Evolutionary conservation across 1,140 invertebrate species (phyloP), one percentile per base, ranked within the genome.

Genomic region (Subanguina moxae): DNA sequence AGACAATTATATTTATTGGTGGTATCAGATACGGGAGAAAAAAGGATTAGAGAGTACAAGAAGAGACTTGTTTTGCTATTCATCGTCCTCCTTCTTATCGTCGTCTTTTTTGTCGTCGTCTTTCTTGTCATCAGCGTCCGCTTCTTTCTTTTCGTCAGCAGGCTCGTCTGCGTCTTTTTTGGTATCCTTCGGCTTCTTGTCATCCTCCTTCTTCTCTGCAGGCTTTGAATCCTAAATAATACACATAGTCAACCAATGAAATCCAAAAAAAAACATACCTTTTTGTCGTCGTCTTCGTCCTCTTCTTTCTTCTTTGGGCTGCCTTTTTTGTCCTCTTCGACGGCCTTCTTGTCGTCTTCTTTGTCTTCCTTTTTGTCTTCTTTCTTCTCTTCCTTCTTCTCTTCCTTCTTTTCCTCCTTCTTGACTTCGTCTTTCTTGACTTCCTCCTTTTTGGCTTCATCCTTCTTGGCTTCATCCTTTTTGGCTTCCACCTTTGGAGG

Each of bases 381-480:
- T 3, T 63, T 11, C 28, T 63, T 46, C 43, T 63, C 63, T 21
- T 45, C 62, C 17, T 62, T 28, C 13, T 13, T 32, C 23, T 42
- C 65, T 1, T 66, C 71, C 65, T 13, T 76, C 62, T 43, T 75
- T 68, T 74, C 65, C 15, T 76, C 62, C 38, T 75, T 68, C 62
- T 75, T 46, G 32, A 64, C 66, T 32, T 58, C 66, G 23, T 59
- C 32, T 38, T 38, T 38, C 32, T 38, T 38, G 32, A 11, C 32
- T 5, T 38, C 32, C 32, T 38, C 11, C 32, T n/a, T n/a, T n/a
- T n/a, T n/a, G n/a, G n/a, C n/a, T 5, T 74, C 65, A 13, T 76
- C 62, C 38, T 75, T 68, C 62, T 75, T 46, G 32, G 65, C 66
- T 32, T 58, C 66, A 32, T 59, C 32, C 11, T 38, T 38, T 11